Conservation (phyloP, 2,797 vertebrate genomes). For the Trachops cirrhosus region DNA sequence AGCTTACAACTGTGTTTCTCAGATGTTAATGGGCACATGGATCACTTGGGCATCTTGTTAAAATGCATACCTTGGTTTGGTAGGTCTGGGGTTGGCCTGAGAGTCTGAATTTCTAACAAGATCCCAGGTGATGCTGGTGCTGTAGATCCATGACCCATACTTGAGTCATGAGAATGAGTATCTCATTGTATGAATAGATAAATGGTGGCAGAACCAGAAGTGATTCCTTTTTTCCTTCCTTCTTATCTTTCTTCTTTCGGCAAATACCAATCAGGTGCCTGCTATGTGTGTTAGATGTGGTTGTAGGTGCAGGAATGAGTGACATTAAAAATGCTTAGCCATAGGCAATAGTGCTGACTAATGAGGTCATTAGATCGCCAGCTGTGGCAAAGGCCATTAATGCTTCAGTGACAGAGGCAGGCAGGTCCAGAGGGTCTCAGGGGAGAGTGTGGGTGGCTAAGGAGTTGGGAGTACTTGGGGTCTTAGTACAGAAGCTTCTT, state of each 20-base stretch:
- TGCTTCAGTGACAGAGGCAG: background rate
- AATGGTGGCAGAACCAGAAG: background rate
- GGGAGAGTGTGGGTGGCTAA: background rate
- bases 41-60: background rate
- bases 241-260: background rate
- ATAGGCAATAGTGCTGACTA: background rate
- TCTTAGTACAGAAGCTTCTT: background rate
- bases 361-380: background rate
- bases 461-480: background rate
- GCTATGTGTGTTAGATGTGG: background rate
- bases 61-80: background rate
- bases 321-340: background rate
- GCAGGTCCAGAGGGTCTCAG: background rate
- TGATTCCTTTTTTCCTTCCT: background rate
- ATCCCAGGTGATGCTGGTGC: background rate
- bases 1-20: background rate
- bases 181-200: background rate
- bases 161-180: background rate
- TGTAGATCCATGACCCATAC: background rate
- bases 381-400: background rate
- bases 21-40: fast-evolving
- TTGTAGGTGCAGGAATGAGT: background rate
- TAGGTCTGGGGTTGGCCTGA: background rate
- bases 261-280: background rate
- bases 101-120: background rate